Conservation (phyloP, 2,797 vertebrate genomes). For the Scolopax rusticola region DNA sequence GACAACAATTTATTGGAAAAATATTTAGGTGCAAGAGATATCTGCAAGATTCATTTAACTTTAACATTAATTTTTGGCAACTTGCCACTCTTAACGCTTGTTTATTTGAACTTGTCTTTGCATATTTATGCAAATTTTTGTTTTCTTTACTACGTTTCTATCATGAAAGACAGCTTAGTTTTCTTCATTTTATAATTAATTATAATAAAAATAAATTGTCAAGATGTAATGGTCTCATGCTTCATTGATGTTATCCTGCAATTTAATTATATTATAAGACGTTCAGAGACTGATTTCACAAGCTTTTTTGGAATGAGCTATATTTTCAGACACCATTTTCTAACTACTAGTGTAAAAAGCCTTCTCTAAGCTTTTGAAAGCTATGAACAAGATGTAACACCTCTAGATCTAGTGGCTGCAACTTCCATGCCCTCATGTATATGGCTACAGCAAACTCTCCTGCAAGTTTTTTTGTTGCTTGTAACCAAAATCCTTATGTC, state of each 20-base stretch:
- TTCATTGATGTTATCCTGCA: background rate
- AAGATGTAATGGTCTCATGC: background rate
- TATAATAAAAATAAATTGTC: conserved; percentile 4
- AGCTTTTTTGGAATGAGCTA: background rate
- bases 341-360: background rate
- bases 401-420: background rate
- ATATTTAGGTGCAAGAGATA: background rate
- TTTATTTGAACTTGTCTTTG: conserved; percentile 27
- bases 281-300: background rate
- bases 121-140: background rate
- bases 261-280: conserved; percentile 5
- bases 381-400: background rate
- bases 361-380: background rate
- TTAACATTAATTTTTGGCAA: conserved; percentile 7
- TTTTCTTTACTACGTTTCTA: background rate
- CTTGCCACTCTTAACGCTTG: background rate
- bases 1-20: background rate
- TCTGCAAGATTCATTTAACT: background rate
- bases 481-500: background rate
- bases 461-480: background rate
- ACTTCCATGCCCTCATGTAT: background rate
- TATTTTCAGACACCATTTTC: background rate
- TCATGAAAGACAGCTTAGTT: background rate
- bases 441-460: background rate
- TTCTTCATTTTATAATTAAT: background rate